Base-by-base conservation (phyloP, 2,888 invertebrate genomes). In the Polymixis lichenea region DNA sequence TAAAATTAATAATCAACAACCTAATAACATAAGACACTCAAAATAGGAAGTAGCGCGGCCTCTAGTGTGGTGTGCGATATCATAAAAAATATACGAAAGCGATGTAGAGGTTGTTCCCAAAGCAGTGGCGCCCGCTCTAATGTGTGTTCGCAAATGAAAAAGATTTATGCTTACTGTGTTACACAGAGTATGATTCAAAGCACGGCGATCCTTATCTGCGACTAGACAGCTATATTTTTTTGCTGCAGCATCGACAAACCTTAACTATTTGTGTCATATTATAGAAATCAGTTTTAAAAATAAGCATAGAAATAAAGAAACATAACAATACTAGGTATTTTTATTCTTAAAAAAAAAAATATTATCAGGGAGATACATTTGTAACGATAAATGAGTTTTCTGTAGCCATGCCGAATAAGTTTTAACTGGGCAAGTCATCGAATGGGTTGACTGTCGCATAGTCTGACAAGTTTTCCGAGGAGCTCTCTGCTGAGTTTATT, bases 401-500 rank as follows among this genome's bases (percentile, higher is more conserved):
- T 38, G 77, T 66, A 51, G 17, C 13, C 19, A 56, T 4, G 1
- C 65, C 66, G 25, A 49, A 28, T 43, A 28, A 15, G 38, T 15
- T 19, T 25, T 77, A 56, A 5, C 11, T 56, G 22, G 19, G 49
- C 15, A 19, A 58, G 11, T 66, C 49, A 51, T 15, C 38, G 5
- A 77, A 77, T 67, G 28, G 67, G 19, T 11, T 51, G 19, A 51
- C 5, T 11, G 77, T 77, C 43, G 28, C 19, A 53, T 74, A 51
- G 13, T 75, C 43, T 60, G 51, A 75, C 28, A 15, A 32, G 19
- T 32, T 32, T n/a, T 55, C 55, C 13, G 8, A 28, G 2, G 8
- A 53, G 55, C 4, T 43, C 4, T 53, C 13, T 22, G 53, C 53
- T 22, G 8, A 46, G 5, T 61, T 28, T n/a, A 17, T 53, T 43